Evolutionary conservation across 2,888 invertebrate genomes (phyloP).

Genomic region (Eupithecia exiguata): DNA sequence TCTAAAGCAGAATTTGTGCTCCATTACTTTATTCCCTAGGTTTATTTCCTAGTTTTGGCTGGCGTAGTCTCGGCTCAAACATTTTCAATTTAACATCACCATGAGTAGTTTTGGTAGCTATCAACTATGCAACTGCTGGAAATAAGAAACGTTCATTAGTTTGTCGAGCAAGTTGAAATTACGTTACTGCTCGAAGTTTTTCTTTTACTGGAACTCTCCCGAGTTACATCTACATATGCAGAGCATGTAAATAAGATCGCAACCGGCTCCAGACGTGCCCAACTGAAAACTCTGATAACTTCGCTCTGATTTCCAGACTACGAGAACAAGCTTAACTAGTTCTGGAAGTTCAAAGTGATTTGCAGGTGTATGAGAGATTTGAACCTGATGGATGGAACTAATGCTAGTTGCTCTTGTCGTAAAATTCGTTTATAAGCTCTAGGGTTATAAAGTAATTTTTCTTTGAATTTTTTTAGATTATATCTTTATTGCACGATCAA

Average conservation of each 20-base stretch:
- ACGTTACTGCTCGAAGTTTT: conserved; percentile 60
- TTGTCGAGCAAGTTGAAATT: conserved; percentile 62
- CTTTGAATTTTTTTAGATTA: too few species aligned
- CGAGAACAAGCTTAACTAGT: background rate
- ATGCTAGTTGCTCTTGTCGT: too few species aligned
- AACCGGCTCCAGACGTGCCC: conserved; percentile 32
- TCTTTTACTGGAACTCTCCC: conserved; percentile 60
- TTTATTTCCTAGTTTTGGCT: background rate
- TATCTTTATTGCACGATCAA: too few species aligned
- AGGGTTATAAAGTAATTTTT: too few species aligned
- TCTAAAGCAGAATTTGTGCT: background rate
- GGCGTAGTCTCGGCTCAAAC: background rate
- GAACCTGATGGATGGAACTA: background rate
- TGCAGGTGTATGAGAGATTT: background rate
- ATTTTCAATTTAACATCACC: background rate
- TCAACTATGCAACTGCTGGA: background rate
- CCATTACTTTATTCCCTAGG: too few species aligned
- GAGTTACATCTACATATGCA: conserved; percentile 69
- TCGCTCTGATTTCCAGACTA: conserved; percentile 1
- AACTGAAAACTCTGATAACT: conserved; percentile 43
- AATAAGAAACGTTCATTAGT: conserved; percentile 53
- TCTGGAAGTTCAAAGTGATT: conserved; percentile 5
- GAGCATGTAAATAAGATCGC: conserved; percentile 66
- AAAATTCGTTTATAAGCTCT: too few species aligned
- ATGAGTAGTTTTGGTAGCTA: background rate